Percentiles rank a stretch among this genome's conserved stretches.
phyloP scores from a whole-genome alignment of 1,140 invertebrate species.

The Sycobia sp. region DNA sequence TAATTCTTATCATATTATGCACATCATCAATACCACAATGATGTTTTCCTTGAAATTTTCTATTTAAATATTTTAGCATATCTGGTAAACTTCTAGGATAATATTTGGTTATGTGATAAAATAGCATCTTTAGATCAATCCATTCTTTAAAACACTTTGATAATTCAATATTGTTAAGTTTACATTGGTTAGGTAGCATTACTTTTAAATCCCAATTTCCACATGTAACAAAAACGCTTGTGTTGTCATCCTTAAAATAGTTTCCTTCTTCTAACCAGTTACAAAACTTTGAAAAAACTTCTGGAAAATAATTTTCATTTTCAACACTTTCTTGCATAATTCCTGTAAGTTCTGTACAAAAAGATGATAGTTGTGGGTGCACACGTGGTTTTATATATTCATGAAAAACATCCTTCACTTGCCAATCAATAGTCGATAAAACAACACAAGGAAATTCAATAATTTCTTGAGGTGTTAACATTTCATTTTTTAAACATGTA shows the following conservation, averaged over 20 bases:
- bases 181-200: constrained; percentile 67
- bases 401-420: constrained; percentile 66
- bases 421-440: constrained; percentile 62
- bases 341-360: constrained; percentile 66
- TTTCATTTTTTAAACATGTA: constrained; percentile 59
- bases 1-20: constrained; percentile 51
- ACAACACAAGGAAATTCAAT: constrained; percentile 72
- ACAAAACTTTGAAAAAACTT: constrained; percentile 50
- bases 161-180: constrained; percentile 55
- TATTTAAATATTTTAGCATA: constrained; percentile 46
- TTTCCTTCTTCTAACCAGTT: constrained; percentile 49
- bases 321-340: constrained; percentile 59
- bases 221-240: constrained; percentile 66
- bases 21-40: constrained; percentile 56
- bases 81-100: constrained; percentile 51
- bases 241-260: constrained; percentile 43
- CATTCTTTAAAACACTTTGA: constrained; percentile 64
- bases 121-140: constrained; percentile 67
- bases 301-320: constrained; percentile 49
- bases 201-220: constrained; percentile 70
- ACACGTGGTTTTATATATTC: constrained; percentile 66
- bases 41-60: constrained; percentile 46
- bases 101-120: constrained; percentile 39
- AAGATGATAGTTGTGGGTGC: constrained; percentile 62
- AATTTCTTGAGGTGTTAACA: constrained; percentile 64